phyloP scores from a whole-genome alignment of 2,888 invertebrate genomes.

The Panzeria rudis region DNA sequence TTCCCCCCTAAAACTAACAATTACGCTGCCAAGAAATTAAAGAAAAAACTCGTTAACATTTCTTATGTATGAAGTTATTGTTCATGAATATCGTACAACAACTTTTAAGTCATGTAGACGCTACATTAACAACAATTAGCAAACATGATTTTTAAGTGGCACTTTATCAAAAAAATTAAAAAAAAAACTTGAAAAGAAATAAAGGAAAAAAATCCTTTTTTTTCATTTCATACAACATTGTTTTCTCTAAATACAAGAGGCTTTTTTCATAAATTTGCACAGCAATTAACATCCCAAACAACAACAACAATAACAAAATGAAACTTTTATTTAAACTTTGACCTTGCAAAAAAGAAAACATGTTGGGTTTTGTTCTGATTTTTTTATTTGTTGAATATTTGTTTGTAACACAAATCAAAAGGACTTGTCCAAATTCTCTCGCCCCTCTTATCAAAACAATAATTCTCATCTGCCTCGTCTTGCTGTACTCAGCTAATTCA shows the following conservation, averaged over 20 bases:
- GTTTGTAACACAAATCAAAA: slow-evolving; percentile 74
- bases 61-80: not conserved
- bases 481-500: slow-evolving; percentile 52
- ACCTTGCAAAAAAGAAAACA: slow-evolving; percentile 73
- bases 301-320: slow-evolving; percentile 5
- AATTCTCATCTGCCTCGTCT: slow-evolving; percentile 27
- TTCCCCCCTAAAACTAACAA: not conserved
- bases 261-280: slow-evolving; percentile 57
- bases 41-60: not conserved
- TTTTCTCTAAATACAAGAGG: slow-evolving; percentile 28
- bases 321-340: slow-evolving; percentile 79
- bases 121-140: slow-evolving; percentile 69
- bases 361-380: slow-evolving; percentile 53
- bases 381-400: slow-evolving; percentile 46
- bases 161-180: slow-evolving; percentile 45
- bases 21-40: not conserved
- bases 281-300: slow-evolving; percentile 68
- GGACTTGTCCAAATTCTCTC: slow-evolving; percentile 80
- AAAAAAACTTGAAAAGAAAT: slow-evolving; percentile 7
- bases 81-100: slow-evolving; percentile 27
- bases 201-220: slow-evolving; percentile 35
- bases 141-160: slow-evolving; percentile 68
- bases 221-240: slow-evolving; percentile 9
- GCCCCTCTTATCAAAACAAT: slow-evolving; percentile 74
- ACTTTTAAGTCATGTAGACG: slow-evolving; percentile 59